Evolutionary conservation across 2,797 vertebrate species (phyloP).

Genomic region (Sebastes iracundus): DNA sequence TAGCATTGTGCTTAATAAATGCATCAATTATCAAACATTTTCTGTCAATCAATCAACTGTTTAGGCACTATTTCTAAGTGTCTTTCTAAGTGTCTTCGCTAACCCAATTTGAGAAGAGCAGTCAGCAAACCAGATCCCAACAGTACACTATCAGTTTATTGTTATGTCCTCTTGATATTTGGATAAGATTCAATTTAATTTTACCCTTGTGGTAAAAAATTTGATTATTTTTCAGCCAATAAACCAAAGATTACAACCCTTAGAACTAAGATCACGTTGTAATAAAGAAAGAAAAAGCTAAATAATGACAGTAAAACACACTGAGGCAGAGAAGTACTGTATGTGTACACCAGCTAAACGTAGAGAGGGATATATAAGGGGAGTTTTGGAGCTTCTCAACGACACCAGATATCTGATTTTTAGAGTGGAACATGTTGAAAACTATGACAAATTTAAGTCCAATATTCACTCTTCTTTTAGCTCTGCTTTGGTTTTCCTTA

Average conservation of each 20-base stretch:
- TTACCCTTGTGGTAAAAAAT: not conserved
- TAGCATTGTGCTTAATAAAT: not conserved
- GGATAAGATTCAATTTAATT: not conserved
- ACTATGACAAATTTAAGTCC: not conserved
- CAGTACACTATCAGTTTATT: not conserved
- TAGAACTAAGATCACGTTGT: not conserved
- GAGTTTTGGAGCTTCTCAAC: not conserved
- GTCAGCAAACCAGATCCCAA: not conserved
- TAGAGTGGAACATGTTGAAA: not conserved
- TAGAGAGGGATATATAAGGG: not conserved
- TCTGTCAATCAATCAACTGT: not conserved
- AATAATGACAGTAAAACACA: not conserved
- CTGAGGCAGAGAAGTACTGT: not conserved
- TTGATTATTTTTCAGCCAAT: conserved; percentile 1
- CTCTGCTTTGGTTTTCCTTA: not conserved
- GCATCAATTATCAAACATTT: not conserved
- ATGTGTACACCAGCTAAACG: not conserved
- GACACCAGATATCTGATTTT: no score
- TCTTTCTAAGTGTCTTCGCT: not conserved
- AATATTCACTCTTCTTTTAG: no score
- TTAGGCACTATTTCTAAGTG: not conserved
- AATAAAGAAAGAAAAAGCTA: not conserved
- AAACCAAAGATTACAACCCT: not conserved
- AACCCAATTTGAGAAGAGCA: not conserved
- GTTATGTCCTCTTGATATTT: not conserved